Percentiles rank a stretch among this genome's conserved stretches.
Evolutionary conservation across 2,113 vertebrate genomes (phyloP).

Genomic region (Amazona vittata): DNA sequence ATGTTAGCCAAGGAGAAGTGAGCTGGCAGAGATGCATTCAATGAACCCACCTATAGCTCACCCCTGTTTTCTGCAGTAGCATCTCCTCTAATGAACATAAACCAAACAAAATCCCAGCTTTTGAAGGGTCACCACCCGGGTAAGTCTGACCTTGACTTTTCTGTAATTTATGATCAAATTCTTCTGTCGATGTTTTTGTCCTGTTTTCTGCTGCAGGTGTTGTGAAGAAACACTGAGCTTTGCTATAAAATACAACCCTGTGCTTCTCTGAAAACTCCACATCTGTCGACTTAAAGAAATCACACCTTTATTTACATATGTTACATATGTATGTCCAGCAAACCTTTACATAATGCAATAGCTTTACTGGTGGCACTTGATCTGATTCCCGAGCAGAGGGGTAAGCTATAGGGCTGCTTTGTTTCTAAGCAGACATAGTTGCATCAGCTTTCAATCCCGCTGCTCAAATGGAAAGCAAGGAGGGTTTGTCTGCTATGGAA

Average conservation of each 20-base stretch:
- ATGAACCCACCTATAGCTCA: not conserved
- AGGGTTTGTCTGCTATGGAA: not conserved
- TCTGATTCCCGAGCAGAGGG: not conserved
- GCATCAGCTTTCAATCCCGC: not conserved
- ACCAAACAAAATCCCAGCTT: not conserved
- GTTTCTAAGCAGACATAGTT: accelerated
- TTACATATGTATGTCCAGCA: not conserved
- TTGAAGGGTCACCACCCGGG: not conserved
- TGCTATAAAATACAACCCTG: not conserved
- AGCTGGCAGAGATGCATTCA: accelerated
- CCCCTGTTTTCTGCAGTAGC: not conserved
- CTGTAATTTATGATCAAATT: not conserved
- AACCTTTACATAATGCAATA: not conserved
- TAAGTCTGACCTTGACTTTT: not conserved
- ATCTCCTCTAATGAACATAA: not conserved
- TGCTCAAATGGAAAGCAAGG: not conserved
- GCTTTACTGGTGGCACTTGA: not conserved
- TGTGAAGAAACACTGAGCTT: not conserved
- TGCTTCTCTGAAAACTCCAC: not conserved
- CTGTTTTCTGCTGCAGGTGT: not conserved
- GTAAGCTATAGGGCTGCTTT: not conserved
- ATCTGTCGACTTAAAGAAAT: not conserved
- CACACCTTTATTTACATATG: not conserved
- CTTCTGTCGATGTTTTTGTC: not conserved
- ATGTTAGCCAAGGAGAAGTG: not conserved